Conservation (phyloP, 2,113 vertebrate species). For the Poeciliopsis retropinna region DNA sequence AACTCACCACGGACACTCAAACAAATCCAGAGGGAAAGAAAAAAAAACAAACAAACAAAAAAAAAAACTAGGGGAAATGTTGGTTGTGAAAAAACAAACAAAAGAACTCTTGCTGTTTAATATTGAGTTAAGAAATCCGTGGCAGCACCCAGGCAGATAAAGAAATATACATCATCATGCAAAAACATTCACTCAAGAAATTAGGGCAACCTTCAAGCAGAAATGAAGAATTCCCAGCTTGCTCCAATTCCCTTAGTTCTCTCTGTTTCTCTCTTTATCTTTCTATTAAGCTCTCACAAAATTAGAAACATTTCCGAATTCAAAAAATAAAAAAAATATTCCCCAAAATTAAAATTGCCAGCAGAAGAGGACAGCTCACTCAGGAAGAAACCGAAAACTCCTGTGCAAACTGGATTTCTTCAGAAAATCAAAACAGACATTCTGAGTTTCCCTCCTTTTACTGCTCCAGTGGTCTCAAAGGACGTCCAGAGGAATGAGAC, state of each 20-base stretch:
- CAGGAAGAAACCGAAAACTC: slow-evolving; percentile 19
- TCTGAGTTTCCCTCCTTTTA: slow-evolving; percentile 66
- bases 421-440: slow-evolving; percentile 53
- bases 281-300: slow-evolving; percentile 55
- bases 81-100: slow-evolving; percentile 24
- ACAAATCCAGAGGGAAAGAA: slow-evolving; percentile 64
- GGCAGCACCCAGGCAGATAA: slow-evolving; percentile 50
- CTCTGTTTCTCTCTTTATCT: slow-evolving; percentile 49
- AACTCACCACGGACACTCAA: slow-evolving; percentile 37
- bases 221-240: slow-evolving; percentile 68
- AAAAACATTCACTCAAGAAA: slow-evolving; percentile 67
- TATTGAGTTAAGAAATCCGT: slow-evolving; percentile 67
- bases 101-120: slow-evolving; percentile 27
- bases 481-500: slow-evolving; percentile 72
- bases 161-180: slow-evolving; percentile 60
- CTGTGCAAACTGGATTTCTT: slow-evolving; percentile 63
- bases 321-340: slow-evolving; percentile 13
- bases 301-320: slow-evolving; percentile 52
- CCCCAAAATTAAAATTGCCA: slow-evolving; percentile 52
- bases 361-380: slow-evolving; percentile 46
- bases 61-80: slow-evolving; percentile 27
- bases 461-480: slow-evolving; percentile 65
- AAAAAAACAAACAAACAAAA: slow-evolving; percentile 1
- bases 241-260: slow-evolving; percentile 60
- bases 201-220: slow-evolving; percentile 58